Evolutionary conservation across 2,888 invertebrate species (phyloP).

Genomic region (Drosophila stalkeri): DNA sequence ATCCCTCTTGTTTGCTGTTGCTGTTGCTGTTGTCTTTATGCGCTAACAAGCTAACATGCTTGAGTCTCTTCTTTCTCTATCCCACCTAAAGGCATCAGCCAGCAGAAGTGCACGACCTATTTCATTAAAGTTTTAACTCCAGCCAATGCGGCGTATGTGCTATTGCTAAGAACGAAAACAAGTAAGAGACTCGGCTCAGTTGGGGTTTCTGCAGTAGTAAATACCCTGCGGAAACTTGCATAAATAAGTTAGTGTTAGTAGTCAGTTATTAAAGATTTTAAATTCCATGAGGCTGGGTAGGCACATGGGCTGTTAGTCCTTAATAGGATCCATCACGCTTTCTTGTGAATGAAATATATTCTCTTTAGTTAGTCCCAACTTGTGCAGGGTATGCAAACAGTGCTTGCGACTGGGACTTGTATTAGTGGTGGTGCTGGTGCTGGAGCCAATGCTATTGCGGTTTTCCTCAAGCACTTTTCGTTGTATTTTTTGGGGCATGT

Average conservation of each 20-base stretch:
- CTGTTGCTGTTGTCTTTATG: slow-evolving; percentile 9
- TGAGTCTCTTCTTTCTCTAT: slow-evolving; percentile 9
- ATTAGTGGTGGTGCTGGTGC: not conserved
- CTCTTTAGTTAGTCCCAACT: not conserved
- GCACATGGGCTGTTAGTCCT: no score
- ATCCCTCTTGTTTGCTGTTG: slow-evolving; percentile 33
- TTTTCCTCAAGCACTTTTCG: slow-evolving; percentile 21
- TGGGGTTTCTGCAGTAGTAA: no score
- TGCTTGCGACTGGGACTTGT: not conserved
- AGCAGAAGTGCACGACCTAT: slow-evolving; percentile 42
- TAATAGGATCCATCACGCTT: no score
- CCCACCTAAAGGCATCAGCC: slow-evolving; percentile 23
- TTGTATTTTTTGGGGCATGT: slow-evolving; percentile 49
- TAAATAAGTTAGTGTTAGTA: no score
- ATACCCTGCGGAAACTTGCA: not conserved
- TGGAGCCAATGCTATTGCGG: slow-evolving; percentile 5
- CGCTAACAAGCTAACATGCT: slow-evolving; percentile 56
- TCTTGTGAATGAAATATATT: not conserved
- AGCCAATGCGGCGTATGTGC: slow-evolving; percentile 53
- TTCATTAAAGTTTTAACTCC: slow-evolving; percentile 61
- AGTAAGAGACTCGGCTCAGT: not conserved
- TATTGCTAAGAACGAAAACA: slow-evolving; percentile 39
- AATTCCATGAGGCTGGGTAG: no score
- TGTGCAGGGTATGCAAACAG: not conserved
- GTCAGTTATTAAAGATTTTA: no score